Conservation (phyloP, 1,140 invertebrate genomes). For the Conopomorpha cramerella region DNA sequence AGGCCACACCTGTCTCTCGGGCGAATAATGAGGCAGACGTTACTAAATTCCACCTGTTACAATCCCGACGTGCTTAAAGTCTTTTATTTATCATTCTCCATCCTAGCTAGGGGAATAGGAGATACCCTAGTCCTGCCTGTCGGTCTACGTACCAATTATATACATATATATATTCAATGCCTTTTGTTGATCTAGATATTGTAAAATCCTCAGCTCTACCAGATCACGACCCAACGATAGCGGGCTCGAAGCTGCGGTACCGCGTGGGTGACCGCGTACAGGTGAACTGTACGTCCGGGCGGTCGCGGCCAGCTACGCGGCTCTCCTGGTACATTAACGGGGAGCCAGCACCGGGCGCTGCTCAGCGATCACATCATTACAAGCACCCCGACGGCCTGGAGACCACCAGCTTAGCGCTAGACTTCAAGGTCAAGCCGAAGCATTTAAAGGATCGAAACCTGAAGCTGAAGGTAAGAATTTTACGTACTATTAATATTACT, state of each 20-base stretch:
- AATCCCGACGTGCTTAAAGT: too few species aligned
- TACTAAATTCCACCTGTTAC: too few species aligned
- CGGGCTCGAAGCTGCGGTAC: slow-evolving; percentile 77
- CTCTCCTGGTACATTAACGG: slow-evolving; percentile 89
- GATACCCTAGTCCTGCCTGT: too few species aligned
- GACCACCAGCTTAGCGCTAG: slow-evolving; percentile 70
- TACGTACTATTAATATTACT: too few species aligned
- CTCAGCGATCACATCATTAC: slow-evolving; percentile 32
- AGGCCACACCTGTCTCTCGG: too few species aligned
- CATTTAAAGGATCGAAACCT: slow-evolving; percentile 83
- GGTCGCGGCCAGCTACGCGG: slow-evolving; percentile 81
- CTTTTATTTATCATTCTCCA: too few species aligned
- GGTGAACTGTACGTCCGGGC: slow-evolving; percentile 82
- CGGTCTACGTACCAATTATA: too few species aligned
- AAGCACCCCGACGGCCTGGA: slow-evolving; percentile 66
- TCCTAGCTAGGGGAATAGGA: too few species aligned
- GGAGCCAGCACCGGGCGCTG: slow-evolving; percentile 67
- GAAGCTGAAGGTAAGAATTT: slow-evolving; percentile 71
- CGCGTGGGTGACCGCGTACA: slow-evolving; percentile 79
- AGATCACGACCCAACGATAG: slow-evolving; percentile 80
- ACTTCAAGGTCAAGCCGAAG: slow-evolving; percentile 74
- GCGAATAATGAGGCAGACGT: too few species aligned
- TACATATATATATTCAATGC: too few species aligned
- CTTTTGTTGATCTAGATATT: too few species aligned
- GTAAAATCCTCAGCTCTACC: slow-evolving; percentile 76